Percentiles rank a stretch among this genome's conserved stretches.
These are phyloP conservation scores for Chloroceryle aenea DNA, from an alignment of 2,113 vertebrate genomes.

Conservation along the genomic window DNA sequence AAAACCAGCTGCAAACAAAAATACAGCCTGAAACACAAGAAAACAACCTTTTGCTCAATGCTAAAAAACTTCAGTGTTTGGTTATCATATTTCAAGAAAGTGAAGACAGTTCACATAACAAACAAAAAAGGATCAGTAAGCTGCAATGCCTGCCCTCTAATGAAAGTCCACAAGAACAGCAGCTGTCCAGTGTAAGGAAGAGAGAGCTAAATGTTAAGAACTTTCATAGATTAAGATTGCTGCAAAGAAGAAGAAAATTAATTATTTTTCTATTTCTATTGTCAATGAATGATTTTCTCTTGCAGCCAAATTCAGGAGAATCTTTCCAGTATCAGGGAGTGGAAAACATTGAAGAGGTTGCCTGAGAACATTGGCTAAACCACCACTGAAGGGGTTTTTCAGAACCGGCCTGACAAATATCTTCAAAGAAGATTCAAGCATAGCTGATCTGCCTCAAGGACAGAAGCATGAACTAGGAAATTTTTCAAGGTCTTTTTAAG, in stretches of 20 bases:
- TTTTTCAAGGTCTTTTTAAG: slow-evolving; percentile 51
- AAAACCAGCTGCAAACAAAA: neutral
- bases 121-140: neutral
- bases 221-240: neutral
- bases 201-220: neutral
- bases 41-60: neutral
- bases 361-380: neutral
- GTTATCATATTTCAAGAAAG: neutral
- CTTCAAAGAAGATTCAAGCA: neutral
- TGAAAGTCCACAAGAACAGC: neutral
- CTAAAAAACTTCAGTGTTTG: neutral
- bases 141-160: neutral
- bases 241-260: neutral
- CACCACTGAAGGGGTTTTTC: neutral
- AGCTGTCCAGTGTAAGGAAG: neutral
- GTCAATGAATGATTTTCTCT: neutral
- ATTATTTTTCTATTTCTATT: neutral
- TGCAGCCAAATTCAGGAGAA: neutral
- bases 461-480: neutral
- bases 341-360: neutral
- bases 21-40: neutral
- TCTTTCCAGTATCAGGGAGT: neutral
- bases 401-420: neutral
- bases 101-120: neutral
- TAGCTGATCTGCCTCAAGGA: neutral